Evolutionary conservation across 2,888 invertebrate species (phyloP).

Genomic region (Pilophorus perplexus): DNA sequence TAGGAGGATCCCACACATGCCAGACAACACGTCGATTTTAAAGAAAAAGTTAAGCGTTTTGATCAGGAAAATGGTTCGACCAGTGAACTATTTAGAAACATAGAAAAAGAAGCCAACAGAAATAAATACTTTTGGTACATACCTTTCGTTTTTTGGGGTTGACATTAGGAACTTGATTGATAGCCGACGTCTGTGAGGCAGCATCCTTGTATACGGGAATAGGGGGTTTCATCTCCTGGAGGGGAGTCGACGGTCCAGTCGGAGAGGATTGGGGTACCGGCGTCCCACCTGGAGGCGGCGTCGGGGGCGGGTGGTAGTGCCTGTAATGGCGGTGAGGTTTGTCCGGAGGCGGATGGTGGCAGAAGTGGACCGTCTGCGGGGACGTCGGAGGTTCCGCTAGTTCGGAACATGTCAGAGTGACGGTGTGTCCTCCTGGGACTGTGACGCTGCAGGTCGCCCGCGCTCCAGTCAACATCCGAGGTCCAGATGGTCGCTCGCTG

Average conservation of each 20-base stretch:
- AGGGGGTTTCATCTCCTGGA: constrained; percentile 12
- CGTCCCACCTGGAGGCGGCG: constrained; percentile 34
- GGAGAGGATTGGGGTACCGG: constrained; percentile 15
- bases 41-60: too few relatives aligned
- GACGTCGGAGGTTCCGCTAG: constrained; percentile 52
- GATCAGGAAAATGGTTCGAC: background rate
- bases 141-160: constrained; percentile 41
- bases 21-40: background rate
- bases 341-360: constrained; percentile 37
- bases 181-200: constrained; percentile 56
- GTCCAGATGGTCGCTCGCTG: constrained; percentile 54
- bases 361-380: constrained; percentile 35
- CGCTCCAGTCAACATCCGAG: constrained; percentile 29
- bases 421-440: constrained; percentile 51
- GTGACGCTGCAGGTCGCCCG: constrained; percentile 63
- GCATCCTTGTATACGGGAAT: constrained; percentile 53
- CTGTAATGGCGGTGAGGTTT: constrained; percentile 18
- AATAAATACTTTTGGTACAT: background rate
- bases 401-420: constrained; percentile 52
- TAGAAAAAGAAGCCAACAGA: too few relatives aligned
- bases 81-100: background rate
- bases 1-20: too few relatives aligned
- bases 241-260: constrained; percentile 17
- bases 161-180: constrained; percentile 39
- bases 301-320: constrained; percentile 38